phyloP scores from a whole-genome alignment of 2,888 invertebrate species.

The Cerceris ruficornis region DNA sequence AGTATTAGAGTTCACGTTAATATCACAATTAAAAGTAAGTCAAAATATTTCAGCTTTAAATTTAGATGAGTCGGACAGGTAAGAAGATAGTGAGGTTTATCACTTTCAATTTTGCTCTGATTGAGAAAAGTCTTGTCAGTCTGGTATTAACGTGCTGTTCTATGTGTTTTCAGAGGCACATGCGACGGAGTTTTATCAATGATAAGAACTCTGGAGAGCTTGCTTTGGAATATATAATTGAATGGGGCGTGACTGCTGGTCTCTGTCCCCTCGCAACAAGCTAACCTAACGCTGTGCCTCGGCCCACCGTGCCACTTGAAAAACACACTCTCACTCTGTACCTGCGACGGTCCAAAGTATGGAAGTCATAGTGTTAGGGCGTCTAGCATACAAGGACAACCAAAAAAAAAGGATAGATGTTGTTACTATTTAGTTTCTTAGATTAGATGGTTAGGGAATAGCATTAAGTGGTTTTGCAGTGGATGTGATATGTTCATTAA shows the following conservation, averaged over 20 bases:
- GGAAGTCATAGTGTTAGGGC: slow-evolving; percentile 77
- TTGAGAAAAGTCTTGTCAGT: slow-evolving; percentile 78
- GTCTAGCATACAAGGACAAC: slow-evolving; percentile 67
- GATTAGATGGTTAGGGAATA: slow-evolving; percentile 67
- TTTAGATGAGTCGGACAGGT: slow-evolving; percentile 56
- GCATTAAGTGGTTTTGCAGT: slow-evolving; percentile 71
- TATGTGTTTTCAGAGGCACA: slow-evolving; percentile 82
- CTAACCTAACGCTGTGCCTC: slow-evolving; percentile 80
- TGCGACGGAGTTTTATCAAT: slow-evolving; percentile 81
- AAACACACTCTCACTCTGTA: slow-evolving; percentile 81
- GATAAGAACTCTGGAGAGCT: slow-evolving; percentile 80
- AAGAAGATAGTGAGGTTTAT: slow-evolving; percentile 59
- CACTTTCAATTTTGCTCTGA: slow-evolving; percentile 65
- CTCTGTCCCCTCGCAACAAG: slow-evolving; percentile 77
- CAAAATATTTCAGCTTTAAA: slow-evolving; percentile 71
- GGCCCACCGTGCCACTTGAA: slow-evolving; percentile 79
- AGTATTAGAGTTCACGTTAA: neutral
- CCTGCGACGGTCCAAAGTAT: slow-evolving; percentile 81
- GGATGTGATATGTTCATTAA: slow-evolving; percentile 61
- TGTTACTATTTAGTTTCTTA: slow-evolving; percentile 55
- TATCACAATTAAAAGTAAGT: slow-evolving; percentile 57
- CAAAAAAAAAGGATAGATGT: slow-evolving; percentile 54
- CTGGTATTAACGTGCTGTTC: slow-evolving; percentile 82
- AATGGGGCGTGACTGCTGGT: slow-evolving; percentile 79
- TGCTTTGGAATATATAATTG: slow-evolving; percentile 79